phyloP scores from a whole-genome alignment of 1,140 invertebrate species.

The Wiebesia pumilae region DNA sequence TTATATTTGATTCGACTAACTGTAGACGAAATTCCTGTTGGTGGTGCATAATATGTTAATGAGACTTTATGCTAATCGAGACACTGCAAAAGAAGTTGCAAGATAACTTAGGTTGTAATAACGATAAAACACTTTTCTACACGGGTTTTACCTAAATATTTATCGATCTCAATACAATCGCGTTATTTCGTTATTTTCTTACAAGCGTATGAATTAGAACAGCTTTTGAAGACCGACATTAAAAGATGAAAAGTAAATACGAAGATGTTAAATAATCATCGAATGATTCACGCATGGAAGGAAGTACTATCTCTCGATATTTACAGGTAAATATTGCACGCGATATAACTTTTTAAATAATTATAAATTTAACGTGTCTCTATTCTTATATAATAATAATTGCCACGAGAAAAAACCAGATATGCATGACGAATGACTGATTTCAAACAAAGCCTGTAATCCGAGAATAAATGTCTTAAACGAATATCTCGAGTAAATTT shows the following conservation, averaged over 20 bases:
- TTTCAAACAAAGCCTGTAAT: background rate
- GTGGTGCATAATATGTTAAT: background rate
- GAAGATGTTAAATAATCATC: background rate
- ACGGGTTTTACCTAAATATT: slow-evolving; percentile 18
- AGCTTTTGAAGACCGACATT: background rate
- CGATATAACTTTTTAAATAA: background rate
- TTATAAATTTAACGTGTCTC: background rate
- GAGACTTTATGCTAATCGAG: background rate
- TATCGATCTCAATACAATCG: background rate
- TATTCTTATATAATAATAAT: background rate
- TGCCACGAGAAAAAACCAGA: background rate
- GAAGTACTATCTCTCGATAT: background rate
- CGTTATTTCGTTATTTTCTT: background rate
- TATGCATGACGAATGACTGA: background rate
- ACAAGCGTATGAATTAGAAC: background rate
- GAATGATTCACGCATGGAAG: background rate
- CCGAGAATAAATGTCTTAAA: background rate
- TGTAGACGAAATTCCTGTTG: background rate
- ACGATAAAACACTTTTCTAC: background rate
- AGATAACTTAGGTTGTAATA: background rate
- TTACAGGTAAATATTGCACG: background rate
- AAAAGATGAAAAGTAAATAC: background rate
- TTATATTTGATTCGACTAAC: background rate
- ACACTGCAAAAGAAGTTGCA: background rate
- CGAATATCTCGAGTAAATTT: background rate